A percentile compares a stretch with the other conserved stretches of the same genome.
These are phyloP conservation scores for Staurois parvus DNA, from an alignment of 2,797 vertebrate genomes.

Conservation along the genomic window DNA sequence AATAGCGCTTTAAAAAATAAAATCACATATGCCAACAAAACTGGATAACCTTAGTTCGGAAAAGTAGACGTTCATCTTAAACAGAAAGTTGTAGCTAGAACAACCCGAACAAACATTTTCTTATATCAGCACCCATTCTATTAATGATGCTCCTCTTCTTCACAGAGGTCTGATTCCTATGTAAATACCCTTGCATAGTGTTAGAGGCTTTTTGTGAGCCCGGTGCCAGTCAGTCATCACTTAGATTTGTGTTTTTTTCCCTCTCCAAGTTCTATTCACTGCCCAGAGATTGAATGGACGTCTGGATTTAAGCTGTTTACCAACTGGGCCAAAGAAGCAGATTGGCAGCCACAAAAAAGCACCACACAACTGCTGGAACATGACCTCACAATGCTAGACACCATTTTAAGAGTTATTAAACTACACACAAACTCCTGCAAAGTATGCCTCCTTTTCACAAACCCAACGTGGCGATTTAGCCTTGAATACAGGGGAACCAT, in stretches of 20 bases:
- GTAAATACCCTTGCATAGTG: constrained; percentile 87
- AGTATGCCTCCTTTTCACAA: constrained; percentile 75
- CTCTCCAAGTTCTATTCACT: constrained; percentile 74
- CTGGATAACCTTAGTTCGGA: constrained; percentile 38
- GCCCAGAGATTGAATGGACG: constrained; percentile 80
- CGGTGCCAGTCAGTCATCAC: constrained; percentile 80
- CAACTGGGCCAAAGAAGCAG: constrained; percentile 79
- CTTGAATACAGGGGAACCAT: constrained; percentile 71
- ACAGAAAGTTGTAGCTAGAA: constrained; percentile 77
- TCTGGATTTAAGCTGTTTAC: constrained; percentile 85
- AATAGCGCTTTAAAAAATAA: too few relatives aligned
- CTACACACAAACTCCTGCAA: constrained; percentile 79
- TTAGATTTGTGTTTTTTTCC: constrained; percentile 75
- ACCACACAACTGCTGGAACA: constrained; percentile 74
- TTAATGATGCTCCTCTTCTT: constrained; percentile 78
- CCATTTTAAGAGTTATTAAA: constrained; percentile 84
- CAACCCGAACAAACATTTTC: constrained; percentile 78
- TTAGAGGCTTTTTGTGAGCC: constrained; percentile 80
- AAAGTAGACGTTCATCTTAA: constrained; percentile 75
- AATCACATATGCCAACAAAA: neutral
- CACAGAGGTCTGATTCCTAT: constrained; percentile 81
- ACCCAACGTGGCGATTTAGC: constrained; percentile 79
- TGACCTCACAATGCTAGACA: constrained; percentile 74
- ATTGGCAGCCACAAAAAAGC: constrained; percentile 78
- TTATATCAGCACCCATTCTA: constrained; percentile 78